Evolutionary conservation across 2,888 invertebrate genomes (phyloP), one percentile per base, ranked within the genome.

Genomic region (Xanthia icteritia): DNA sequence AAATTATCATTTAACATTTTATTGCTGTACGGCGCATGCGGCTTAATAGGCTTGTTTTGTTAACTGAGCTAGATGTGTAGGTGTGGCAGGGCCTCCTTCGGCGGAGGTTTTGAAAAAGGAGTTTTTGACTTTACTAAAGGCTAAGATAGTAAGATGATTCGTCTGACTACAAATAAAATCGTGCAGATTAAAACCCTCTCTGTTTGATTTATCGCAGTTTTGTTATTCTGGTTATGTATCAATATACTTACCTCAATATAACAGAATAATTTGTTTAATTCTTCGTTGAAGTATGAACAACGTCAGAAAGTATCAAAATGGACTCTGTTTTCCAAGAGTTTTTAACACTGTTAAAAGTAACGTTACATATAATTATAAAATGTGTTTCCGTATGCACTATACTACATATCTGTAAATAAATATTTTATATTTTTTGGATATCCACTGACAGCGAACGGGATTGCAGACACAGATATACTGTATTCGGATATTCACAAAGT

Each of bases 1-100:
- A 88, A 87, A 94, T 95, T 95, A 95, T 96, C 96, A 96, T 95
- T 95, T 94, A 95, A 92, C 93, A 94, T 95, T 95, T 95, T 96
- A 95, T 94, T 94, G 94, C 89, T 88, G 81, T 69, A 71, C 89
- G 83, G 89, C 87, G 89, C 87, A 88, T 87, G 73, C 64, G 82
- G 71, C 75, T 77, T 86, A 76, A 76, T 84, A 82, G 83, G 67
- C 79, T 85, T 86, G 87, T 87, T 86, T 81, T 85, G 83, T 86
- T 85, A 77, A 75, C 20, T 27, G 69, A 80, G 74, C 81, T 79
- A 64, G 73, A 65, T 39, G 71, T 8, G 77, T 68, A 79, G 81
- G 79, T 87, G 84, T 61, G 75, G 68, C 61, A 0, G 45, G 0
- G 39, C 5, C 36, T 20, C 15, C 72, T 48, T 8, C 6, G 15